Evolutionary conservation across 2,888 invertebrate genomes (phyloP).

Genomic region (Pseudococcus longispinus): DNA sequence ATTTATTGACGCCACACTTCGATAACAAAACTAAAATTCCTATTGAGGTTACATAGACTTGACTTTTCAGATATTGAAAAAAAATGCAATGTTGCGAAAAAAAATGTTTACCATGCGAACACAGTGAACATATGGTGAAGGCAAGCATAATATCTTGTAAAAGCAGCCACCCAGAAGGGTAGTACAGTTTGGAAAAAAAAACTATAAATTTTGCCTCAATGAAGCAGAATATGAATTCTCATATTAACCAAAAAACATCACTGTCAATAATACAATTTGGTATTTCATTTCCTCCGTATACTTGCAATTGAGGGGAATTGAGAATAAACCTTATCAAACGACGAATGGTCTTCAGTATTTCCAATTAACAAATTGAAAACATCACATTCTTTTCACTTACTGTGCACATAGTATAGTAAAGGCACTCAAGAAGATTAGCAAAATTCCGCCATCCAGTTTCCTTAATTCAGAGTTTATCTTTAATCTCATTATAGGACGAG

Average conservation of each 20-base stretch:
- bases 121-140: background rate
- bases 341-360: background rate
- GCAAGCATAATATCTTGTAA: background rate
- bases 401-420: background rate
- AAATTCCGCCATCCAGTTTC: conserved; percentile 2
- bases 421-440: conserved; percentile 8
- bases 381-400: background rate
- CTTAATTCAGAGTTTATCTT: conserved; percentile 4
- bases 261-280: background rate
- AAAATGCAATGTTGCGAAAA: background rate
- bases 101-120: background rate
- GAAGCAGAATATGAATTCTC: background rate
- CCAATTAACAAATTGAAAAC: conserved; percentile 11
- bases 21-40: background rate
- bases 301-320: background rate
- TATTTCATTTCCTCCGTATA: background rate
- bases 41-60: background rate
- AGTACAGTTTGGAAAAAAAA: background rate
- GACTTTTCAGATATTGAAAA: background rate
- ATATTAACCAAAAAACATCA: background rate
- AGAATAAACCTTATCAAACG: background rate
- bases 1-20: background rate
- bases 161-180: background rate
- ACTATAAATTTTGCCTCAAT: background rate
- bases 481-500: background rate